Percentiles rank a stretch among this genome's conserved stretches.
phyloP scores from a whole-genome alignment of 1,140 invertebrate species.

The Semibalanus balanoides region DNA sequence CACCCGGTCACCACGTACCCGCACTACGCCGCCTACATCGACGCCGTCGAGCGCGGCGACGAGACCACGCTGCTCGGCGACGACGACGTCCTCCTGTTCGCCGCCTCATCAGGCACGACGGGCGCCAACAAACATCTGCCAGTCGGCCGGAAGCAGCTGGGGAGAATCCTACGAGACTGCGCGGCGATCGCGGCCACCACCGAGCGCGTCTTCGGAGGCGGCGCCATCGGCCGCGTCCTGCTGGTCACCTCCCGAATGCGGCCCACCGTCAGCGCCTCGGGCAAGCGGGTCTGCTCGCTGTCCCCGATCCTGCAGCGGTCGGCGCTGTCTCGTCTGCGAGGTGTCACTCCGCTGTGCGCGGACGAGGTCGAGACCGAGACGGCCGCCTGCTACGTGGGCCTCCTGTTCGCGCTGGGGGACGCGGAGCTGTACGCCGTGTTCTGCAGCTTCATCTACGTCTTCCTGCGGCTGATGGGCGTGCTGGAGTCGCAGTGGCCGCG shows the following conservation, averaged over 20 bases:
- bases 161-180: background rate
- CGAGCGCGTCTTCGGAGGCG: background rate
- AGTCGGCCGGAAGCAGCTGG: background rate
- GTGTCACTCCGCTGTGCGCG: background rate
- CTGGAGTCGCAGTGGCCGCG: background rate
- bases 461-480: background rate
- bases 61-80: background rate
- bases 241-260: background rate
- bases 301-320: constrained; percentile 10
- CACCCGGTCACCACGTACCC: background rate
- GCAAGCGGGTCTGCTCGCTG: background rate
- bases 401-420: background rate
- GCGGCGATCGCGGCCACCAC: background rate
- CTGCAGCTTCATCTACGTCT: background rate
- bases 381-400: background rate
- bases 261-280: background rate
- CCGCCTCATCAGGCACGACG: background rate
- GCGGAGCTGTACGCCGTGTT: background rate
- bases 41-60: background rate
- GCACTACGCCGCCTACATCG: background rate
- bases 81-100: background rate
- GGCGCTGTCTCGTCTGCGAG: background rate
- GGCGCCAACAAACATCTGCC: background rate
- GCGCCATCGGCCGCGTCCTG: background rate
- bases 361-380: background rate